Base-by-base conservation (phyloP, 2,797 vertebrate genomes). In the Cheirogaleus major region DNA sequence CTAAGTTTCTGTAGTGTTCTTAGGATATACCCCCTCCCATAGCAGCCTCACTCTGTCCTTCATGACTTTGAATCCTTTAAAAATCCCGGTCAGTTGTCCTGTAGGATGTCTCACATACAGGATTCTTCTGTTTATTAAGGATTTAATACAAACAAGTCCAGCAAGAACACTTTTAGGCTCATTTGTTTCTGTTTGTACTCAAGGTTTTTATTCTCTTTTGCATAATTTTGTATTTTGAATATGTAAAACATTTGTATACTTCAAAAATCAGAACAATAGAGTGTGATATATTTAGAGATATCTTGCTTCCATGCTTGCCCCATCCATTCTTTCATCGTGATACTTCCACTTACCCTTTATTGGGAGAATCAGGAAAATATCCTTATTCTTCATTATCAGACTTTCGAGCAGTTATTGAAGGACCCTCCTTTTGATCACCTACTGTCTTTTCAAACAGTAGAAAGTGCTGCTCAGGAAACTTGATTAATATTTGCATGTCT, bases 141-240 rank as follows among this genome's bases (percentile, higher is more conserved):
- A 10, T 38, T 84, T 55, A 35, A 8, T 43, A 79, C 9, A 89
- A 93, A 79, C 10, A 45, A 83, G 50, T 89, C 32, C 41, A 91
- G 27, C 17, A 91, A 85, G 48, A 25, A 52, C 70, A 61, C 14
- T 2, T 65, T 79, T 89, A 76, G 20, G 2, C 15, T 61, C 17
- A 43, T 35, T 45, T 73, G 7, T 78, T 86, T 89, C 22, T 86
- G 10, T 79, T 88, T 67, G 5, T 32, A 52, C 27, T 88, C 25
- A 50, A 59, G 48, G n/a, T 81, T 93, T 93, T 70, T 25, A 61
- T 70, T 65, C 30, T 35, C 91, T 72, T 59, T 43, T 12, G 12
- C 22, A 83, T 41, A 73, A n/a, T 63, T 93, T 72, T 82, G 17
- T 59, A 72, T 79, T 84, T 82, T 86, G 76, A 67, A 82, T 73